A percentile compares a stretch with the other conserved stretches of the same genome.
These are phyloP conservation scores for Sminthurides aquaticus DNA, from an alignment of 2,888 invertebrate genomes.

Conservation along the genomic window DNA sequence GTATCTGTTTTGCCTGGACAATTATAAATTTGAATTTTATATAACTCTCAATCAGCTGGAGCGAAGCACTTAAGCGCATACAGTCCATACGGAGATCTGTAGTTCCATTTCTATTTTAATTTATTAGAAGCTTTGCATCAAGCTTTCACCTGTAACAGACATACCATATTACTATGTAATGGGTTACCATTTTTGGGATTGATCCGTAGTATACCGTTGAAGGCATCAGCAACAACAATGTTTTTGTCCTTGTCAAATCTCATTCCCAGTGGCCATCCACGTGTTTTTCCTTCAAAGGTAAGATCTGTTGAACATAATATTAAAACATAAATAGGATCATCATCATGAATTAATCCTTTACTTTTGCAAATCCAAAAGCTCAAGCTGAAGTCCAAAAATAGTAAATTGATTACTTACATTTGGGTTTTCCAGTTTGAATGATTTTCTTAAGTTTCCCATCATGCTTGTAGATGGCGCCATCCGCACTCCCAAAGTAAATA, in stretches of 20 bases:
- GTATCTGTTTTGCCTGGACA: background rate
- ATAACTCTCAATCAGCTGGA: too few species aligned
- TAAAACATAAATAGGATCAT: background rate
- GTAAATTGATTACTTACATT: too few species aligned
- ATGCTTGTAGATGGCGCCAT: background rate
- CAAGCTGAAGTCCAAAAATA: too few species aligned
- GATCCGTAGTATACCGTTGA: conserved; percentile 49
- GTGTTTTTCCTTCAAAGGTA: conserved; percentile 47
- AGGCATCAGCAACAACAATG: conserved; percentile 49
- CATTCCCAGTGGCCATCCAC: conserved; percentile 53
- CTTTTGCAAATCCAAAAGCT: too few species aligned
- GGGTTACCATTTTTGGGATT: conserved; percentile 47
- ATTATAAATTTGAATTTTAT: background rate
- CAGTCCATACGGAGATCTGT: too few species aligned
- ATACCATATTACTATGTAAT: too few species aligned
- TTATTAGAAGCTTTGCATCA: background rate
- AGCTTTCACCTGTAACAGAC: too few species aligned
- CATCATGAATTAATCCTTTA: too few species aligned
- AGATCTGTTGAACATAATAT: conserved; percentile 26
- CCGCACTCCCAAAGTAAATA: background rate
- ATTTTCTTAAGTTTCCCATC: too few species aligned
- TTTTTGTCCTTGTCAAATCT: conserved; percentile 46
- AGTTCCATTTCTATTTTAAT: too few species aligned
- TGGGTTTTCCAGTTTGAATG: too few species aligned
- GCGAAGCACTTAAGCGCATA: too few species aligned